Evolutionary conservation across 2,888 invertebrate genomes (phyloP), one percentile per base, ranked within the genome.

Genomic region (Drosophila gaucha): DNA sequence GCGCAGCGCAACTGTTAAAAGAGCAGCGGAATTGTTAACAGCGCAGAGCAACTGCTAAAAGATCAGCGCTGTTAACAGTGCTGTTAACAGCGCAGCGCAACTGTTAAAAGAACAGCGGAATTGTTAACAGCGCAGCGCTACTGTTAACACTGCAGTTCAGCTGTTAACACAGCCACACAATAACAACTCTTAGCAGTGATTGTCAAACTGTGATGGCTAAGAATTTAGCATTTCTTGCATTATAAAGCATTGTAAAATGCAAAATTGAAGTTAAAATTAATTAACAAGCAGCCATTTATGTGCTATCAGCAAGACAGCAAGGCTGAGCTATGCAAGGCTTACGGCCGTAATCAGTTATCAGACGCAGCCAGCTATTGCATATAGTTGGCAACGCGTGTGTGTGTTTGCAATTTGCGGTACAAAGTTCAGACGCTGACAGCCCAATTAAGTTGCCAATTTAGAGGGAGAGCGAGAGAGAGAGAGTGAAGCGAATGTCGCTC

Each of bases 391-490:
- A 51, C 44, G 46, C 28, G 43, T 39, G 51, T 31, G 51, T 31
- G 54, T 60, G 39, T 1, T 39, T 8, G 64, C 49, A 66, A 67
- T 58, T 56, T 52, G 58, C 20, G 55, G 51, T 12, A 10, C 6
- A 24, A 22, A 35, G 6, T 44, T 26, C 18, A 16, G 30, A 47
- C 28, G 38, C 41, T 54, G 74, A 71, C 63, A 74, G 62, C 16
- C 31, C 51, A 76, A 76, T 73, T 64, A 76, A 73, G 66, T 63
- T 52, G 44, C 49, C 28, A 51, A 44, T 30, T 44, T 41, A 10
- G 4, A 41, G 26, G 0, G 4, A 14, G 41, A 26, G 14, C 9
- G 16, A 16, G 8, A 35, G 35, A 0, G 35, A 1, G 16, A 1
- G 35, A 9, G 10, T 20, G 12, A 20, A 22, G 12, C 10, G 10